Base-by-base conservation (phyloP, 2,113 vertebrate species). In the Chitala chitala region DNA sequence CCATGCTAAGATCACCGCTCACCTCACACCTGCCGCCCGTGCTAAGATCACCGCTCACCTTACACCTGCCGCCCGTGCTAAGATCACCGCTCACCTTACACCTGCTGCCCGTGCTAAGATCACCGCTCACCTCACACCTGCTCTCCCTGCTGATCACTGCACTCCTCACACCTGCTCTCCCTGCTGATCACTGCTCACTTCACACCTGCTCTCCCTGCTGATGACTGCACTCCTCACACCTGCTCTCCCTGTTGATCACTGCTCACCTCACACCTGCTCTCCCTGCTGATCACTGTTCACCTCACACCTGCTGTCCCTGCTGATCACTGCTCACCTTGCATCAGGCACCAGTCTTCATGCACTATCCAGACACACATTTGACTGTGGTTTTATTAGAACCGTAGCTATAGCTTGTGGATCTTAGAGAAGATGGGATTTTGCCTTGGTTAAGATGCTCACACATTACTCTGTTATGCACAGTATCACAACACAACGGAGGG, bases 171-270 rank as follows among this genome's bases (percentile, higher is more conserved):
- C 26, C 72, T 85, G 79, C 33, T 38, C 77, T 75, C 33, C 15
- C n/a, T 65, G 12, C 48, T 75, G 77, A 72, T 78, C 74, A 81
- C 26, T 64, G 33, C 20, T 40, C 51, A 69, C 48, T 6, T 71
- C 55, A 40, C 24, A 64, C 74, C 40, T n/a, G n/a, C n/a, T n/a
- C n/a, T n/a, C n/a, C n/a, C n/a, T n/a, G n/a, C n/a, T n/a, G n/a
- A n/a, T n/a, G n/a, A n/a, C n/a, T n/a, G n/a, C n/a, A n/a, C n/a
- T n/a, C n/a, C n/a, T n/a, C n/a, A 69, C 2, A 58, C 26, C 72
- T 85, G 79, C 33, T 38, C 77, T 75, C 33, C 15, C n/a, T 65
- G 12, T 44, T 75, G 77, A 72, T 78, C 74, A 81, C 26, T 64
- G 33, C 20, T 40, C 51, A 69, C 48, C 9, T 71, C 55, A 40